These are phyloP conservation scores for Phalloptychus januarius DNA, from an alignment of 2,797 vertebrate genomes.

Conservation along the genomic window DNA sequence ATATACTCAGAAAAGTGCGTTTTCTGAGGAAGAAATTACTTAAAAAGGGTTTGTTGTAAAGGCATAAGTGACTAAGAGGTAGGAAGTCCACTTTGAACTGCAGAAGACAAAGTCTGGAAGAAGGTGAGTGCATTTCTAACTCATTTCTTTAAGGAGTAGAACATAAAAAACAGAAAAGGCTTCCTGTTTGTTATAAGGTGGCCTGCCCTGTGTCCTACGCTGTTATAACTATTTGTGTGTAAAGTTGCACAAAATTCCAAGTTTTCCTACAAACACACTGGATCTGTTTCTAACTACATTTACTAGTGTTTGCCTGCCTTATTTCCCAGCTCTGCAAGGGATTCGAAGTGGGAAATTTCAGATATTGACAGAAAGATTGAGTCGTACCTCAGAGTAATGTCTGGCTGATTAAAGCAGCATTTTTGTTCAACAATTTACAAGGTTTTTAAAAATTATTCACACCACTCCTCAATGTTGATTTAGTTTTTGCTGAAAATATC, in stretches of 20 bases:
- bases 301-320: not conserved
- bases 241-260: not conserved
- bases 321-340: not conserved
- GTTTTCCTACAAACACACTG: not conserved
- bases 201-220: not conserved
- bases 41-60: not conserved
- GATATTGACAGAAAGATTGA: not conserved
- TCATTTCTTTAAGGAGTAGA: conserved; percentile 6
- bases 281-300: not conserved
- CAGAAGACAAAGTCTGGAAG: conserved; percentile 24
- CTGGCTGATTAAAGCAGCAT: not conserved
- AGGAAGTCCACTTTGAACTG: conserved; percentile 29
- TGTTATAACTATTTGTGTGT: not conserved
- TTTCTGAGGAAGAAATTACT: conserved; percentile 41
- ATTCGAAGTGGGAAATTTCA: not conserved
- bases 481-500: not conserved
- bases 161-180: conserved; percentile 20
- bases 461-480: not conserved
- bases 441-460: not conserved
- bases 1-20: too few species aligned
- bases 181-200: conserved; percentile 26
- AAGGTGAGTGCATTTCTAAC: conserved; percentile 29
- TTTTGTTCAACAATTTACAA: not conserved
- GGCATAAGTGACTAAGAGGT: conserved; percentile 31
- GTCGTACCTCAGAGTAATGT: not conserved